These are phyloP conservation scores for Ptilonorhynchus violaceus DNA, from an alignment of 2,113 vertebrate genomes.

Conservation along the genomic window DNA sequence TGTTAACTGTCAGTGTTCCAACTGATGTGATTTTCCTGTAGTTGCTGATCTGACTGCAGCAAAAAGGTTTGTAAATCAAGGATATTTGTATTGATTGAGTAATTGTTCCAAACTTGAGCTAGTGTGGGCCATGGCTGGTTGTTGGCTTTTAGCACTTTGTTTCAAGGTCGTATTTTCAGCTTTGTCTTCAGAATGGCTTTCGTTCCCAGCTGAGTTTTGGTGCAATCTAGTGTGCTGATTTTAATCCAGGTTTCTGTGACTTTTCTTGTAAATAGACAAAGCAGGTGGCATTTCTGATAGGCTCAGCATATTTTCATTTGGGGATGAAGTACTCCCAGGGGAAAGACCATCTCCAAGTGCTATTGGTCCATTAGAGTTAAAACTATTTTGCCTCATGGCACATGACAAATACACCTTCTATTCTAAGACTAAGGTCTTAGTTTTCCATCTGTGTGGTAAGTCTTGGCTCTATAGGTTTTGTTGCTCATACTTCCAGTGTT, in stretches of 20 bases:
- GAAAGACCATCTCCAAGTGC: neutral
- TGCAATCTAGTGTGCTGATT: neutral
- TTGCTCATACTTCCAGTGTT: neutral
- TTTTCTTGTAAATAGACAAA: neutral
- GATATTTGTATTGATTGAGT: neutral
- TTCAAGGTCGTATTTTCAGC: neutral
- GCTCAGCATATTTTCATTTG: neutral
- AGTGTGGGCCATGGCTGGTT: neutral
- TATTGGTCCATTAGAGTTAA: neutral
- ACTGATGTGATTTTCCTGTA: neutral
- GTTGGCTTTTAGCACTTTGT: neutral
- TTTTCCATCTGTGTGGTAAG: neutral
- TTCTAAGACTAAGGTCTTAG: neutral
- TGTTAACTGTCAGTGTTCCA: neutral
- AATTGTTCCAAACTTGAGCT: neutral
- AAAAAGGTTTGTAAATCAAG: neutral
- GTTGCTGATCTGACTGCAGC: neutral
- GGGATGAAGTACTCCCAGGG: neutral
- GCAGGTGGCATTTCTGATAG: neutral
- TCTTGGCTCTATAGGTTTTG: neutral
- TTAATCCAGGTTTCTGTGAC: neutral
- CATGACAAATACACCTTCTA: neutral
- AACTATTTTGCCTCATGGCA: neutral
- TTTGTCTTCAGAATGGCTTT: neutral
- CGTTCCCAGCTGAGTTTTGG: neutral